These are phyloP conservation scores for Pteropus alecto DNA, from an alignment of 2,113 vertebrate genomes.

Conservation along the genomic window DNA sequence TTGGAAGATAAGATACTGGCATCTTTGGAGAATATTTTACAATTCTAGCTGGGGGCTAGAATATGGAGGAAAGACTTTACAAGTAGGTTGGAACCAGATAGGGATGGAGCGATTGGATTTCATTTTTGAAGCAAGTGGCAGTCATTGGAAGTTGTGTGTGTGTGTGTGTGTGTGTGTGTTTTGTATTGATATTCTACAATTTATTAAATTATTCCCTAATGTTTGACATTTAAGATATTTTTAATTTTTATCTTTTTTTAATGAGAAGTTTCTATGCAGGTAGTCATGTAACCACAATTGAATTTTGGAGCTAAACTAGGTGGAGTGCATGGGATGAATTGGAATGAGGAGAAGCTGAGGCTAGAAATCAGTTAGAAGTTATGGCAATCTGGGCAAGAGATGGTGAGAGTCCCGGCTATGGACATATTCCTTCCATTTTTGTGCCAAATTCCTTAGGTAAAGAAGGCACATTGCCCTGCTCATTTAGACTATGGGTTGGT, in stretches of 20 bases:
- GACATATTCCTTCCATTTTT: neutral
- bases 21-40: neutral
- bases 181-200: neutral
- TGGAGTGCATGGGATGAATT: neutral
- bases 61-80: neutral
- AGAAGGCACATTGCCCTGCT: neutral
- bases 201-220: neutral
- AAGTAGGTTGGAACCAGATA: neutral
- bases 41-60: neutral
- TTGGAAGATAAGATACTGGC: neutral
- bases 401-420: neutral
- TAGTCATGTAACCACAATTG: neutral
- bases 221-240: neutral
- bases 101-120: neutral
- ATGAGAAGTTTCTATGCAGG: neutral
- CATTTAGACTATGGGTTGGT: neutral
- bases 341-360: neutral
- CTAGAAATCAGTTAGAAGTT: neutral
- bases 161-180: too few relatives aligned
- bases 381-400: neutral
- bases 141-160: neutral
- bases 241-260: neutral
- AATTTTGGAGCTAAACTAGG: neutral
- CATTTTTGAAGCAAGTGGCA: neutral
- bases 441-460: neutral